Conservation (phyloP, 2,888 invertebrate genomes). For the Drosophila mercatorum region DNA sequence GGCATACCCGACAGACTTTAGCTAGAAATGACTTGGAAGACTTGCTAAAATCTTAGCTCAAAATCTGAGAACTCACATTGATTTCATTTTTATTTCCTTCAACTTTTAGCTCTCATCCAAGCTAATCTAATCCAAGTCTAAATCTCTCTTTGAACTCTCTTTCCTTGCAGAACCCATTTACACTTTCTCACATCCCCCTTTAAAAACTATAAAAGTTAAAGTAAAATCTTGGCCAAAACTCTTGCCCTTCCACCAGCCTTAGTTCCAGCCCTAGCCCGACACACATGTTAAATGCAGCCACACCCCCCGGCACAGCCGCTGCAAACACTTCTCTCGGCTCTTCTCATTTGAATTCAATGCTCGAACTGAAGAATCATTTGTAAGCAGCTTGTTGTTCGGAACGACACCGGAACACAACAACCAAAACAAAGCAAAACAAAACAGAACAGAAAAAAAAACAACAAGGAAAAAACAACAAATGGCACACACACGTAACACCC, state of each 20-base stretch:
- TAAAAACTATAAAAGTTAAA: background rate
- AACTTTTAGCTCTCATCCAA: too few species aligned
- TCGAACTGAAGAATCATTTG: slow-evolving; percentile 55
- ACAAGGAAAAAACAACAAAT: slow-evolving; percentile 9
- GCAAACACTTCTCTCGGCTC: slow-evolving; percentile 18
- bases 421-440: slow-evolving; percentile 16
- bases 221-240: background rate
- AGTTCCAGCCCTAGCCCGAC: background rate
- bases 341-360: slow-evolving; percentile 57
- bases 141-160: background rate
- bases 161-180: background rate
- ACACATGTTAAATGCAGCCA: background rate
- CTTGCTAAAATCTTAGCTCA: too few species aligned
- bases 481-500: slow-evolving; percentile 33
- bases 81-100: too few species aligned
- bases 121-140: too few species aligned
- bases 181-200: too few species aligned
- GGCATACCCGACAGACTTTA: too few species aligned
- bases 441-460: slow-evolving; percentile 12
- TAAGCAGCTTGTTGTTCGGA: slow-evolving; percentile 55
- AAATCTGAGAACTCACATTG: too few species aligned
- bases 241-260: too few species aligned
- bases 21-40: too few species aligned
- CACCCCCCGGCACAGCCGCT: background rate
- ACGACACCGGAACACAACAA: slow-evolving; percentile 41